Base-by-base conservation (phyloP, 37 sponge, comb jelly and placozoan species). In the Aplysina aerophoba region DNA sequence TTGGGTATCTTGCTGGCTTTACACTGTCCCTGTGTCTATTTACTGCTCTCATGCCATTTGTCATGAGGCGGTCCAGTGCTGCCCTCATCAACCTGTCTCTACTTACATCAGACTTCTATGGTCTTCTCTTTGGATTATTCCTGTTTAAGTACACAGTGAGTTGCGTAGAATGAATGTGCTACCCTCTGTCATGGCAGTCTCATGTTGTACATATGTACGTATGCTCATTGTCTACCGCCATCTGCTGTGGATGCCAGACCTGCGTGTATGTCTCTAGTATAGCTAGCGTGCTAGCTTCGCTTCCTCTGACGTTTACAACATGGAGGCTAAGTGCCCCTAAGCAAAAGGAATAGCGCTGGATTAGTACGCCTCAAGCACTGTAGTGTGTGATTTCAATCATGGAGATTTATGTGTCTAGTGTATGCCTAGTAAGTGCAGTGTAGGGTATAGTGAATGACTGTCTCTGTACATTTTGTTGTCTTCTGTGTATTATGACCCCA, bases 31-130 rank as follows among this genome's bases (percentile, higher is more conserved):
- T 74, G 40, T 73, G 89, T 44, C 74, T 88, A 33, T 90, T 97
- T 85, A 90, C 90, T 83, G 60, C 83, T 17, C 34, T 94, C 44
- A 89, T 80, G 73, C 87, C 93, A n/a, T 27, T 81, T 6, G 64
- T 91, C 17, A 88, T 95, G 75, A 82, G 73, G 28, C 35, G 85
- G 34, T 87, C 95, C 80, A 92, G 93, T 88, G 97, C 97, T 20
- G 83, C 88, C 44, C 73, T 91, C 16, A 58, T 97, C 80, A 89
- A 91, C 80, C 81, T 97, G 66, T 97, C 97, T 15, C 81, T 97
- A 19, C 85, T 97, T 34, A 94, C 97, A 19, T 85, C 93, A 8
- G 93, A 97, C 84, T 62, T 97, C 86, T 97, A 91, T 66, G 88
- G 82, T 59, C 87, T 94, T 24, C 0, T 94, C 27, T 90, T 90